A percentile compares a stretch with the other conserved stretches of the same genome.
Evolutionary conservation across 2,113 vertebrate species (phyloP).

Genomic region (Isichthys henryi): DNA sequence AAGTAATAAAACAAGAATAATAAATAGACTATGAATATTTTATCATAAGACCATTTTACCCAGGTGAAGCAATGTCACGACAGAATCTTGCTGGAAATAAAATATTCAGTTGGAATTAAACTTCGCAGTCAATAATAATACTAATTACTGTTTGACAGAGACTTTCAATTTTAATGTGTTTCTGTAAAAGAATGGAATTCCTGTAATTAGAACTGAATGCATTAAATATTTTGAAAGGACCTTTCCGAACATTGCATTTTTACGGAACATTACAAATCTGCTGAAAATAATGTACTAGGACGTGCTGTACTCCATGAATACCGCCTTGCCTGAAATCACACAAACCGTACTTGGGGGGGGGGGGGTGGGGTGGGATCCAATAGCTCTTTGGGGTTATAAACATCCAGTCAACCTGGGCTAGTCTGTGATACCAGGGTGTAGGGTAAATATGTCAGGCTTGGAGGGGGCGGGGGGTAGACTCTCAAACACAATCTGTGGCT

Average conservation of each 20-base stretch:
- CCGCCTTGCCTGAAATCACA: not conserved
- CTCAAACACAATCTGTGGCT: not conserved
- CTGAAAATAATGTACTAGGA: not conserved
- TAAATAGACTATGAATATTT: not conserved
- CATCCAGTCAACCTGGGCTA: not conserved
- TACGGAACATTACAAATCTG: not conserved
- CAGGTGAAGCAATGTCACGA: not conserved
- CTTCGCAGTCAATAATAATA: not conserved
- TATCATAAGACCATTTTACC: not conserved
- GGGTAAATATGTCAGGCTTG: not conserved
- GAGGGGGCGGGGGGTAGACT: not conserved
- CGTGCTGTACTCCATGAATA: not conserved
- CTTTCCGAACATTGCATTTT: not conserved
- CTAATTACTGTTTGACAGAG: not conserved
- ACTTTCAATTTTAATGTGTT: not conserved
- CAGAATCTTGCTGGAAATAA: not conserved
- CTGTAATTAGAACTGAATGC: not conserved
- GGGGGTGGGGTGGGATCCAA: not conserved
- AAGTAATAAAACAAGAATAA: not conserved
- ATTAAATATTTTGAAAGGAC: not conserved
- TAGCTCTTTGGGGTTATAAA: not conserved
- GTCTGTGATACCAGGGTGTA: not conserved
- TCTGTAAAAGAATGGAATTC: not conserved
- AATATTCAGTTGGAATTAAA: slow-evolving; percentile 6
- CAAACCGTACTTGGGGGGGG: not conserved